A percentile compares a stretch with the other conserved stretches of the same genome.
Conservation (phyloP, 2,797 vertebrate genomes). For the Pseudopleuronectes americanus region DNA sequence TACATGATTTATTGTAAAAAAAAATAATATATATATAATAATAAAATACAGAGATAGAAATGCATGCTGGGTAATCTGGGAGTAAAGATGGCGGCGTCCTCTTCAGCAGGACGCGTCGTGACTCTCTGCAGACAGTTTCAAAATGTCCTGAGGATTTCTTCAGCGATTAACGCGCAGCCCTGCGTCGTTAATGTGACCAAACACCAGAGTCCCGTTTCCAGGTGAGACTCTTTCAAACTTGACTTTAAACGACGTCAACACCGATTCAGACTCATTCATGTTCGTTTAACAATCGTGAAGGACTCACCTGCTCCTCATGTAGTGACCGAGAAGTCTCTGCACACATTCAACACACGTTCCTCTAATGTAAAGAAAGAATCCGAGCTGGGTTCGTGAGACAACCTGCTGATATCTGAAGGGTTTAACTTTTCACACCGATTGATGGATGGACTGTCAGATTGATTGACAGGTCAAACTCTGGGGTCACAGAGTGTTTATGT, state of each 20-base stretch:
- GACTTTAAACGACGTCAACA: neutral
- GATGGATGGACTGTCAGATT: too few relatives aligned
- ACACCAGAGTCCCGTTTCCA: constrained; percentile 40
- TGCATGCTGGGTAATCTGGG: constrained; percentile 75
- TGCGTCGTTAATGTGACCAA: constrained; percentile 26
- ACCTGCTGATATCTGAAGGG: neutral
- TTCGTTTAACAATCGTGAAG: neutral
- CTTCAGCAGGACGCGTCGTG: constrained; percentile 71
- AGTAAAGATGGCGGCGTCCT: constrained; percentile 84
- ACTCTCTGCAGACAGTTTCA: constrained; percentile 83
- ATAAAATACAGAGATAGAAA: neutral
- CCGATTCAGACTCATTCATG: too few relatives aligned
- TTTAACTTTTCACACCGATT: neutral
- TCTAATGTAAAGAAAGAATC: neutral
- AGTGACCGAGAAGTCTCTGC: neutral
- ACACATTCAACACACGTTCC: neutral
- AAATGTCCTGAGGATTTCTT: constrained; percentile 71
- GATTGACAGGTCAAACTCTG: too few relatives aligned
- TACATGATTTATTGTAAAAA: too few relatives aligned
- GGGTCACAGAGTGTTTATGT: too few relatives aligned
- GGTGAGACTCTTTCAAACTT: constrained; percentile 63
- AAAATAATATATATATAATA: too few relatives aligned
- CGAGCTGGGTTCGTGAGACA: accelerated
- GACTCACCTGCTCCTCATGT: neutral
- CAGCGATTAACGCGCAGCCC: constrained; percentile 45